Evolutionary conservation across 2,797 vertebrate species (phyloP).

Genomic region (Heterohyrax brucei): DNA sequence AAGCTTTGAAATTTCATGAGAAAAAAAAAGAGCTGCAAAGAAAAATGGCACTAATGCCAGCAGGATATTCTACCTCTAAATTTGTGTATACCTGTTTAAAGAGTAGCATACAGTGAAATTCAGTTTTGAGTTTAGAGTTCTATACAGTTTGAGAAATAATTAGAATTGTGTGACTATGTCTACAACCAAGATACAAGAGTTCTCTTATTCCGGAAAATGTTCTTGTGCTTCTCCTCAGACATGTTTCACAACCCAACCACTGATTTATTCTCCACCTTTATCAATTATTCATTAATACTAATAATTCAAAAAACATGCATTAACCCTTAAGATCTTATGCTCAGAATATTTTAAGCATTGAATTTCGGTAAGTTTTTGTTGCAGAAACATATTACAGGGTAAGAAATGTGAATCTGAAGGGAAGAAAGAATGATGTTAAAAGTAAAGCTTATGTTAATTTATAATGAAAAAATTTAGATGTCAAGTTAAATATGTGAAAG

Average conservation of each 20-base stretch:
- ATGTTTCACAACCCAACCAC: background rate
- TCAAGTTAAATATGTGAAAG: background rate
- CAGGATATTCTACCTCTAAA: background rate
- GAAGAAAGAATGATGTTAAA: background rate
- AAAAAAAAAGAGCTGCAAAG: background rate
- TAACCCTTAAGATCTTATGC: background rate
- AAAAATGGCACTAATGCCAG: background rate
- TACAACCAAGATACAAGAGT: background rate
- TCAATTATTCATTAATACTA: background rate
- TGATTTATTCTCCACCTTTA: background rate
- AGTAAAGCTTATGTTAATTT: background rate
- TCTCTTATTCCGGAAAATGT: background rate
- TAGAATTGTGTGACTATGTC: background rate
- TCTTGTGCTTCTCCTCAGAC: background rate
- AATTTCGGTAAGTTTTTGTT: background rate
- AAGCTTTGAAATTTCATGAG: background rate
- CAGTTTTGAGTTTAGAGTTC: background rate
- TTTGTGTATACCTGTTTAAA: background rate
- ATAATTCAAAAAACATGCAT: background rate
- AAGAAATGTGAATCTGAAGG: background rate
- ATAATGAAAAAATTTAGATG: background rate
- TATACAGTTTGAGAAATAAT: background rate
- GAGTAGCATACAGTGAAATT: background rate
- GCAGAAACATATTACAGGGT: background rate
- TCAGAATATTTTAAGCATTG: conserved; percentile 37